Evolutionary conservation across 1,140 invertebrate species (phyloP).

Genomic region (Meloidogyne exigua): DNA sequence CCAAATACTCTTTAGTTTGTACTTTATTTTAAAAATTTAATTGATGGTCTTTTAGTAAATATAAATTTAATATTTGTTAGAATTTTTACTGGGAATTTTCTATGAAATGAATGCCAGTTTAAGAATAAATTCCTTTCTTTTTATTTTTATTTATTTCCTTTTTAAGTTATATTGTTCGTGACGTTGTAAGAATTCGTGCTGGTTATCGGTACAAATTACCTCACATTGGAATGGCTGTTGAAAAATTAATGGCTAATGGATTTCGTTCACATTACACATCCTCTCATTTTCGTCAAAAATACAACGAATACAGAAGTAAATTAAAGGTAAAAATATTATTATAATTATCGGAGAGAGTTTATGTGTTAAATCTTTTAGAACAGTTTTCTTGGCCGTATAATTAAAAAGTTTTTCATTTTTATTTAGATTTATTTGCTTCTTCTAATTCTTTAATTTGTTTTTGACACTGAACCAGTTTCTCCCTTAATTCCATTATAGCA

Average conservation of each 20-base stretch:
- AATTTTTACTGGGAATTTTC: no score
- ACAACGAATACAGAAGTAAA: conserved; percentile 71
- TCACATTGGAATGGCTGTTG: conserved; percentile 91
- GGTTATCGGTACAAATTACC: conserved; percentile 69
- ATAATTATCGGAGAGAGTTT: background rate
- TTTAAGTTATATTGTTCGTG: conserved; percentile 37
- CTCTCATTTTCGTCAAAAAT: conserved; percentile 83
- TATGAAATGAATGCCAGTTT: no score
- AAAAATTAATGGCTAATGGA: conserved; percentile 94
- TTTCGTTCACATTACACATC: conserved; percentile 87
- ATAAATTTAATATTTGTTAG: no score
- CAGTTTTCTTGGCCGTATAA: no score
- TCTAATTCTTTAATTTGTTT: conserved; percentile 31
- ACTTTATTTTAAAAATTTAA: conserved; percentile 64
- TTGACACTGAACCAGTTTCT: conserved; percentile 34
- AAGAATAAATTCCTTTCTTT: background rate
- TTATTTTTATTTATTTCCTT: background rate
- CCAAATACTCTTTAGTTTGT: conserved; percentile 94
- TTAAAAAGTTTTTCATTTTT: background rate
- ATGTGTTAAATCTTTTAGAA: no score
- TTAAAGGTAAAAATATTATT: conserved; percentile 16
- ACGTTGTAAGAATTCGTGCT: conserved; percentile 35
- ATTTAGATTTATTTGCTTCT: background rate
- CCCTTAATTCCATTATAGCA: conserved; percentile 54
- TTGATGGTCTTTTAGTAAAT: no score